Evolutionary conservation across 2,888 invertebrate genomes (phyloP).

Genomic region (Copidosoma aretas): DNA sequence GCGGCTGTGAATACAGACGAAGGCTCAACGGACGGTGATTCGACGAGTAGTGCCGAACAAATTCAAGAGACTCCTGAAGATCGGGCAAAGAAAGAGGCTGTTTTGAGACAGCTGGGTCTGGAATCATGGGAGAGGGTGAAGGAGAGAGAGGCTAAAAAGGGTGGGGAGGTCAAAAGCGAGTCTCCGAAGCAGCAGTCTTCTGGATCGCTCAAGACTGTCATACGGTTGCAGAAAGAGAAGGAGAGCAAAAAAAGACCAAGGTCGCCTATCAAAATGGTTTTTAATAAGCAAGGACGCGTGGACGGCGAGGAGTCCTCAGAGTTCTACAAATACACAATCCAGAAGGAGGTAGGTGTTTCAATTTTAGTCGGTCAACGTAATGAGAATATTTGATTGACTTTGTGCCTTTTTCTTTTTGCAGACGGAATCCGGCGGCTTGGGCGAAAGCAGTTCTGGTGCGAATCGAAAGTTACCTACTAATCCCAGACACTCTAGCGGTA

Average conservation of each 20-base stretch:
- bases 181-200: slow-evolving; percentile 61
- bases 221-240: slow-evolving; percentile 71
- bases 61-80: slow-evolving; percentile 68
- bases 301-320: slow-evolving; percentile 61
- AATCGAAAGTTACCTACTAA: slow-evolving; percentile 63
- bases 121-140: slow-evolving; percentile 75
- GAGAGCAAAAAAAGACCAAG: slow-evolving; percentile 71
- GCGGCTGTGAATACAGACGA: slow-evolving; percentile 55
- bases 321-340: slow-evolving; percentile 72
- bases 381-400: background rate
- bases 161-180: slow-evolving; percentile 54
- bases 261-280: slow-evolving; percentile 79
- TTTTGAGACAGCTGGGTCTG: slow-evolving; percentile 76
- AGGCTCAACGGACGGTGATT: slow-evolving; percentile 57
- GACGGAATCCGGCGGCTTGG: slow-evolving; percentile 61
- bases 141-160: slow-evolving; percentile 63
- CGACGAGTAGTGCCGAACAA: slow-evolving; percentile 51
- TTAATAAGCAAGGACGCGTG: slow-evolving; percentile 68
- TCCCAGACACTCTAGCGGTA: slow-evolving; percentile 63
- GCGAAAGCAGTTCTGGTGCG: slow-evolving; percentile 63
- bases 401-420: slow-evolving; percentile 49
- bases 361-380: background rate
- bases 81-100: slow-evolving; percentile 74
- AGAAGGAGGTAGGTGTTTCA: slow-evolving; percentile 68
- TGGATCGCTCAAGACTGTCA: slow-evolving; percentile 84